Conservation (phyloP, 2,113 vertebrate genomes). For the Raphicerus campestris region DNA sequence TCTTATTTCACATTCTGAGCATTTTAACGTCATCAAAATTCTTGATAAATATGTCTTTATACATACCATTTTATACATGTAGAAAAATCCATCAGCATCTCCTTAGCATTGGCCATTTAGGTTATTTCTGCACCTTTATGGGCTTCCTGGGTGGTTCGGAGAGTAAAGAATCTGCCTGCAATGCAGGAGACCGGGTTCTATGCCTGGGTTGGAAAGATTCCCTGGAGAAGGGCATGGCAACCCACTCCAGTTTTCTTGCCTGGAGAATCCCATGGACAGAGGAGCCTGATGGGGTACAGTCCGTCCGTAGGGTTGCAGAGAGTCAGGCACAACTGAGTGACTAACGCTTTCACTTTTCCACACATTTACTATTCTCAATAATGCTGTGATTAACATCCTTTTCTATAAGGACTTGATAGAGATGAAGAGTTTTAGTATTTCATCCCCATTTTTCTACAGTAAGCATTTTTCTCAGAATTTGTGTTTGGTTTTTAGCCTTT, state of each 20-base stretch:
- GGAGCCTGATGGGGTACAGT: not conserved
- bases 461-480: not conserved
- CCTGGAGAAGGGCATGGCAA: not conserved
- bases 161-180: not conserved
- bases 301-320: accelerated
- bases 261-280: not conserved
- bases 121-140: not conserved
- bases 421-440: not conserved
- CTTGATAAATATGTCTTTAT: not conserved
- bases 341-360: not conserved
- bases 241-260: not conserved
- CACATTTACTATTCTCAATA: not conserved
- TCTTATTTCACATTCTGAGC: not conserved
- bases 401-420: not conserved
- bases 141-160: not conserved
- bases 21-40: not conserved
- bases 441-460: not conserved
- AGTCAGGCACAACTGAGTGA: not conserved
- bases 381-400: not conserved
- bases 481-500: not conserved
- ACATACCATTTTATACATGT: not conserved
- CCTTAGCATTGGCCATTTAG: not conserved
- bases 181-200: not conserved
- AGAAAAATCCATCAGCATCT: not conserved
- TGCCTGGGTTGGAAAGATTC: not conserved